Conservation (phyloP, 2,888 invertebrate species). For the Hypolimnas misippus region DNA sequence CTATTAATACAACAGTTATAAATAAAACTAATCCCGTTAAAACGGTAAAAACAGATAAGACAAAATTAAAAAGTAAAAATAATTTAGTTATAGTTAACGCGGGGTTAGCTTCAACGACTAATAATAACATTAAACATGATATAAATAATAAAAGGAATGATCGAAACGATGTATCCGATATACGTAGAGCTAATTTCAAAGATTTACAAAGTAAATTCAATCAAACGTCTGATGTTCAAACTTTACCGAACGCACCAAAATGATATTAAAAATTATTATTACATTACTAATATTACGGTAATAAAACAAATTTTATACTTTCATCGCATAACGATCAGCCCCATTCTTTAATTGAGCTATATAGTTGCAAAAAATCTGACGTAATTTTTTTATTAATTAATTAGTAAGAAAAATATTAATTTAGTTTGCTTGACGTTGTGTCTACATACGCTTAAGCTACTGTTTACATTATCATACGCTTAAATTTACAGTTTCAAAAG, state of each 20-base stretch:
- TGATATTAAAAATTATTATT: constrained; percentile 15
- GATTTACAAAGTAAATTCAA: constrained; percentile 35
- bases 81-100: constrained; percentile 40
- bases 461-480: no score
- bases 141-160: constrained; percentile 21
- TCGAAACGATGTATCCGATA: not conserved
- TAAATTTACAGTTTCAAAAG: no score
- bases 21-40: constrained; percentile 13
- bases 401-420: no score
- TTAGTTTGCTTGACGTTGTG: no score
- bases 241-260: constrained; percentile 26
- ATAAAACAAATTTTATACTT: no score
- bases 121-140: constrained; percentile 29
- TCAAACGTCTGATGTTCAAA: constrained; percentile 36
- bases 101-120: constrained; percentile 41
- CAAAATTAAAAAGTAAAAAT: constrained; percentile 23
- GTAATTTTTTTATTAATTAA: no score
- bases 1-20: not conserved
- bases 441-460: no score
- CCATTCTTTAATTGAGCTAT: no score
- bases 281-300: no score
- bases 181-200: constrained; percentile 26
- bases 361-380: no score
- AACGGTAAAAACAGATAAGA: not conserved
- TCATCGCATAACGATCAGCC: no score